Evolutionary conservation across 2,888 invertebrate genomes (phyloP), one percentile per base, ranked within the genome.

Genomic region (Hirtodrosophila cameraria): DNA sequence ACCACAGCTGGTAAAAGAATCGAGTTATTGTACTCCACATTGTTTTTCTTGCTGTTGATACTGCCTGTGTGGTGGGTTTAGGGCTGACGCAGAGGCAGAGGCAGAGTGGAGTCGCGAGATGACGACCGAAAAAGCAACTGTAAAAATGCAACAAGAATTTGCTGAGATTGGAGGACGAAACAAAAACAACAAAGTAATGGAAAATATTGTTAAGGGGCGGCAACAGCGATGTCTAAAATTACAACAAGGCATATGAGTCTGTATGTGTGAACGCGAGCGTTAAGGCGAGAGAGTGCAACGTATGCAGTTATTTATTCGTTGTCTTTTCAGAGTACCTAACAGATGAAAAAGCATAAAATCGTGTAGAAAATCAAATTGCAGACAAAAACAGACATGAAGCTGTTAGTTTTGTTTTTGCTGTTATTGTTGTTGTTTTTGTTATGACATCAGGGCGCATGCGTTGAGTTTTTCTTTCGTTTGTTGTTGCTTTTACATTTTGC

Each of bases 311-410:
- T 69, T 75, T 76, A 77, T 77, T 65, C 52, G 50, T 8, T 38
- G 13, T 30, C 31, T 57, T 80, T 84, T 81, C 73, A 39, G 57
- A 77, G 61, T 62, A 58, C 39, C 43, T 46, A 52, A 54, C 67
- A 76, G 73, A 83, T 80, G 80, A 57, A 60, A 62, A 55, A 59
- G 48, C 62, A 60, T 61, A 85, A 71, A 82, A 72, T 58, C 59
- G 60, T 69, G 69, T 72, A 75, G 66, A 73, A 83, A 82, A 75
- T 63, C 64, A 82, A 86, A 83, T 60, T 79, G 83, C 83, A 69
- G 64, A 70, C 58, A 66, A 79, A n/a, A 68, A 82, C 63, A 62
- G 60, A 60, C 52, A 66, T 15, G 28, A 15, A 58, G 52, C 53
- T 71, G 33, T 42, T 60, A 52, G 25, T 71, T 35, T 65, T 65